Evolutionary conservation across 2,113 vertebrate genomes (phyloP), one percentile per base, ranked within the genome.

Genomic region (Nothocercus julius): DNA sequence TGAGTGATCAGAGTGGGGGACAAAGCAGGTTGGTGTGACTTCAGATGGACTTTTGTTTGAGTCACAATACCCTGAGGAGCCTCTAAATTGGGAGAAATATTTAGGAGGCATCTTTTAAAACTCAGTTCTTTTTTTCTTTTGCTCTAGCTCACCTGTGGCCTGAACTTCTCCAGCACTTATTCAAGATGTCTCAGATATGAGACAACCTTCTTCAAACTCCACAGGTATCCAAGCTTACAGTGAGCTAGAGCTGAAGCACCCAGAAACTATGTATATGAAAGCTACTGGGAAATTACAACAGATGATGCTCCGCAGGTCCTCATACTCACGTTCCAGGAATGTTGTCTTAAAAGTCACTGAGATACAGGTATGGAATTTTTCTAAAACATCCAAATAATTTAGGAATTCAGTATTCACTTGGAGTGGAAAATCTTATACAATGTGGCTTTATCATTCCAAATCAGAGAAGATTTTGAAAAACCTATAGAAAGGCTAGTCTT

Each of bases 31-130:
- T 27, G 40, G 8, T 27, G 17, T 40, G 15, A 4, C 28, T 19
- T 53, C 70, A 85, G n/a, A 22, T 75, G 62, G 49, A 40, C 34
- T 47, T n/a, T 27, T 61, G 42, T 24, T 24, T 73, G 53, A 51
- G 15, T 24, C 5, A 16, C 0, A 1, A 18, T 10, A 51, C 0
- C 2, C 20, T 2, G 14, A 72, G 49, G 13, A 30, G 14, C 25
- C 30, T 93, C 1, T 1, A 34, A 79, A 69, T n/a, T 44, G 36
- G 59, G 30, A 66, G n/a, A 81, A 82, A 54, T 16, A 13, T 67
- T 84, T 51, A 30, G 54, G 15, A 77, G 36, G n/a, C 47, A 25
- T 38, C 45, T 67, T 84, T 56, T 59, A 63, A 40, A 87, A 44
- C 5, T 58, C 20, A 18, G 25, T 4, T 34, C 38, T 66, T 54